Evolutionary conservation across 1,140 invertebrate species (phyloP).

Genomic region (Amphibalanus amphitrite): DNA sequence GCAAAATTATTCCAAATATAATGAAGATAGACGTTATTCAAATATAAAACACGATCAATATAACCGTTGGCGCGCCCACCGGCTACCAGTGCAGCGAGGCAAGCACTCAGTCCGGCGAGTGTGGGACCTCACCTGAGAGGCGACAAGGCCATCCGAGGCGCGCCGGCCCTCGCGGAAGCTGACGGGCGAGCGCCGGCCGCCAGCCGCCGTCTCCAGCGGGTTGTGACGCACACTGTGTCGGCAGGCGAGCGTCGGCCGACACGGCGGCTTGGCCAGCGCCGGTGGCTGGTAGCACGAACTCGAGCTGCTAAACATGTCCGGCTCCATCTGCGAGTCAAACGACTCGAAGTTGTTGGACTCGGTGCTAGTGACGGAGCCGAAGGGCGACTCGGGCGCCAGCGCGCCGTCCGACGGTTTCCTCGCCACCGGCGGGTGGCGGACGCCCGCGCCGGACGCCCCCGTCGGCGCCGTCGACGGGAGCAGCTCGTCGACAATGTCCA

Average conservation of each 20-base stretch:
- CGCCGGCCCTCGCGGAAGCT: slow-evolving; percentile 71
- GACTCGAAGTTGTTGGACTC: slow-evolving; percentile 57
- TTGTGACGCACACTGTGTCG: slow-evolving; percentile 33
- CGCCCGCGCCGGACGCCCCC: too few species aligned
- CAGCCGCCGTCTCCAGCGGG: slow-evolving; percentile 14
- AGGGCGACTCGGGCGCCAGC: slow-evolving; percentile 18
- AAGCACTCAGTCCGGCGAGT: too few species aligned
- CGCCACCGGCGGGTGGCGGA: slow-evolving; percentile 15
- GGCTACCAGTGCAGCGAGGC: too few species aligned
- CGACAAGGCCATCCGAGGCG: slow-evolving; percentile 59
- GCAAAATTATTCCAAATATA: too few species aligned
- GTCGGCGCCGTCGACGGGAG: slow-evolving; percentile 8
- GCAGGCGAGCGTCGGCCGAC: slow-evolving; percentile 28
- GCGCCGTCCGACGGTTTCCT: slow-evolving; percentile 16
- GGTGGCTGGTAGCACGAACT: slow-evolving; percentile 14
- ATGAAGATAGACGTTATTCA: too few species aligned
- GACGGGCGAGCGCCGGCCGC: slow-evolving; percentile 55
- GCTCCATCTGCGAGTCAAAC: slow-evolving; percentile 66
- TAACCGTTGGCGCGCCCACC: too few species aligned
- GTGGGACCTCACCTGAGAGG: slow-evolving; percentile 16
- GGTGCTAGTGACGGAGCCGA: slow-evolving; percentile 29
- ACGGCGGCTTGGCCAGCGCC: slow-evolving; percentile 21
- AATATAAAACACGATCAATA: too few species aligned
- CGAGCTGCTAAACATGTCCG: slow-evolving; percentile 40
- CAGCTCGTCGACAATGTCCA: slow-evolving; percentile 24